phyloP scores from a whole-genome alignment of 1,140 invertebrate genomes.

The Nilaparvata lugens region DNA sequence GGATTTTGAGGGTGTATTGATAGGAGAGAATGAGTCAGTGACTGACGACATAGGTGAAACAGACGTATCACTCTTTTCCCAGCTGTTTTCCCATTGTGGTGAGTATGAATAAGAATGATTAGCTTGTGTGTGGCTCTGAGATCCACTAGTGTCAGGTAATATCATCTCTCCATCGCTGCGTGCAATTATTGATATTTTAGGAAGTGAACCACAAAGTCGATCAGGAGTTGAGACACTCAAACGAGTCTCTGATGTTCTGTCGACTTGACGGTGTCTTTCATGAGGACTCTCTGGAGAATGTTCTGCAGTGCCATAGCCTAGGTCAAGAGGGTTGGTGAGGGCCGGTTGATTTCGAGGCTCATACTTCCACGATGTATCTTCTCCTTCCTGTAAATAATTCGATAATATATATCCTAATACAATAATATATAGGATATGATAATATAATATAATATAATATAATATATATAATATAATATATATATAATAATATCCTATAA shows the following conservation, averaged over 20 bases:
- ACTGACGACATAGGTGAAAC: not conserved
- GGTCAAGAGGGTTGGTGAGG: constrained; percentile 7
- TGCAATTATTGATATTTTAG: not conserved
- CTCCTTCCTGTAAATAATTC: constrained; percentile 24
- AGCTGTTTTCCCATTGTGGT: constrained; percentile 3
- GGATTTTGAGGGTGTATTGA: not conserved
- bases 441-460: too few species aligned
- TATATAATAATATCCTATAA: too few species aligned
- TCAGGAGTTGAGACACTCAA: constrained; percentile 16
- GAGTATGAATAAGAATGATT: not conserved
- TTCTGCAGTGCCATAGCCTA: constrained; percentile 17
- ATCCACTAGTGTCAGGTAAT: not conserved
- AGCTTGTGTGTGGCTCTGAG: not conserved
- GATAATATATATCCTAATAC: too few species aligned
- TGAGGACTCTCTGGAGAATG: constrained; percentile 20
- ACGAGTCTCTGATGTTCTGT: not conserved
- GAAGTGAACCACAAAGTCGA: constrained; percentile 1
- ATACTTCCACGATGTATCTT: constrained; percentile 28
- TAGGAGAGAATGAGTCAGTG: constrained; percentile 1
- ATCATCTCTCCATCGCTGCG: constrained; percentile 7
- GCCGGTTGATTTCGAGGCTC: constrained; percentile 1
- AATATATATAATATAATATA: too few species aligned
- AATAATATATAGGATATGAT: too few species aligned
- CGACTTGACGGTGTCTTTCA: constrained; percentile 2
- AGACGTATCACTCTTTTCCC: constrained; percentile 1